Base-by-base conservation (phyloP, 35 echinoderm and acorn worm species). In the Apostichopus californicus region DNA sequence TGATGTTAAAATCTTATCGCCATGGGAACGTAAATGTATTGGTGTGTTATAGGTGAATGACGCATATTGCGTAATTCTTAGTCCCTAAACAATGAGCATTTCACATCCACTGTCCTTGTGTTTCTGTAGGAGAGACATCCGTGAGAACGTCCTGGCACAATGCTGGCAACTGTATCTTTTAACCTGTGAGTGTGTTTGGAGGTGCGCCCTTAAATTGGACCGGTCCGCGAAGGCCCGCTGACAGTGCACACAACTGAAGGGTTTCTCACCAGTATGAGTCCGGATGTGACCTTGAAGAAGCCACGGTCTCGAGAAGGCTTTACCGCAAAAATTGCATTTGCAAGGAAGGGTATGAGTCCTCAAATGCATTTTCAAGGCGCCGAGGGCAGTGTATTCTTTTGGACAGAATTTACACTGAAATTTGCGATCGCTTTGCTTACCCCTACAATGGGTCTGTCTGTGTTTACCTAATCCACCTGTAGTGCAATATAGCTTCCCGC, bases 341-440 rank as follows among this genome's bases (percentile, higher is more conserved):
- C 96, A 98, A 8, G 96, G 96, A 8, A 98, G 68, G 8, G 96
- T 98, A 72, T 98, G 96, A 66, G 96, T 98, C 70, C 96, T 93
- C 68, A 98, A 93, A 81, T 98, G 96, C 96, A 98, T 98, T 90
- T 98, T 98, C n/a, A 98, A 77, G 1, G 96, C 96, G 64, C 96
- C 96, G 11, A 98, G 84, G 18, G 96, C 95, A 73, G 94, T 94
- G 81, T 98, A 98, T 55, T 96, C 94, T 58, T 98, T 98, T 13
- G 93, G 92, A 78, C 96, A 98, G 88, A 95, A 94, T 92, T 98
- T 98, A 75, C 96, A 98, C 55, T 92, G 95, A 57, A 98, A 98
- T 55, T 77, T 92, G 22, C 93, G 95, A 59, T 93, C 92, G 25
- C 52, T 93, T 73, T 94, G 94, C 15, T 28, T 68, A 5, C 92